Base-by-base conservation (phyloP, 2,797 vertebrate genomes). In the Ctenochaetus hawaiiensis region DNA sequence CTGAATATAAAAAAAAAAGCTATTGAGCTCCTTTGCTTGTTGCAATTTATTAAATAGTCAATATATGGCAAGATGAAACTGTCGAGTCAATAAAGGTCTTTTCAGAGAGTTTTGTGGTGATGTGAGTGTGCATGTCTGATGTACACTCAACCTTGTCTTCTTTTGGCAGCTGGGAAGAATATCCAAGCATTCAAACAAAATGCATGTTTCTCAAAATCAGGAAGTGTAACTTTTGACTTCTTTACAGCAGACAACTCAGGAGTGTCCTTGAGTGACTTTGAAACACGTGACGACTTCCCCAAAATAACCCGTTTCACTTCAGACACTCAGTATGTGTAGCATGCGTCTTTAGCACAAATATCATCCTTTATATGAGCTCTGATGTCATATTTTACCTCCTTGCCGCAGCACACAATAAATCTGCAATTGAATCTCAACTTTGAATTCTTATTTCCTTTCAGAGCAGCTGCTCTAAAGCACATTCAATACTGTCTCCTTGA, bases 401-500 rank as follows among this genome's bases (percentile, higher is more conserved):
- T 23, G 26, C 22, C 30, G 43, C 37, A 16, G 60, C 18, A 49
- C 30, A 45, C 18, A 68, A 76, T 62, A 56, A 43, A 78, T 69
- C 43, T 73, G 70, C 30, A 39, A 58, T 13, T 72, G 34, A 67
- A 75, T 75, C 67, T 80, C 30, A 77, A 37, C 52, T 84, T 58
- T 20, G n/a, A 73, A 72, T 71, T 2, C 53, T 72, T 47, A 44
- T 66, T 64, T 66, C 70, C 56, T 75, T 20, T 66, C 75, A 68
- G 44, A 61, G 62, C 47, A 71, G 81, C 61, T 48, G 52, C 9
- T 26, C 53, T 43, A 48, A 57, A 72, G 48, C 37, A 56, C 59
- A 78, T 76, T 85, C 64, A 60, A 17, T 34, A 10, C 48, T 17
- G n/a, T 80, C 56, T 80, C 69, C 60, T 86, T 84, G 82, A 80